Percentiles rank a stretch among this genome's conserved stretches.
Evolutionary conservation across 2,113 vertebrate genomes (phyloP).

Genomic region (Oncorhynchus clarkii): DNA sequence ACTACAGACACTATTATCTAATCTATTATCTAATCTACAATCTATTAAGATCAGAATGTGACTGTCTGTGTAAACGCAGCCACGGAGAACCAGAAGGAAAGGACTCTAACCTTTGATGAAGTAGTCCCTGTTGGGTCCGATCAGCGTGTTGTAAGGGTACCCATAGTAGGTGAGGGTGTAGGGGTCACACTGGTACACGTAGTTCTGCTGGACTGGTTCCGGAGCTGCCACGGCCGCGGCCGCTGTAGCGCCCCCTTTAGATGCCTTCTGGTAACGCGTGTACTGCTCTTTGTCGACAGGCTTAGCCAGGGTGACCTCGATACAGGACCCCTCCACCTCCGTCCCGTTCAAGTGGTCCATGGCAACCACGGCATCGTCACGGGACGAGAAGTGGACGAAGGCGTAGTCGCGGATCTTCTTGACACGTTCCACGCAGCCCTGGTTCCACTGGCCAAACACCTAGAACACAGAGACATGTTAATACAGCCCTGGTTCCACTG

Average conservation of each 20-base stretch:
- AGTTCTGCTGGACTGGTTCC: constrained; percentile 80
- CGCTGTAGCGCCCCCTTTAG: constrained; percentile 73
- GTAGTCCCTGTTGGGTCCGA: constrained; percentile 97
- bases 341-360: constrained; percentile 94
- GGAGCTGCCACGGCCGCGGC: constrained; percentile 49
- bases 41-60: no score
- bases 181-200: constrained; percentile 95
- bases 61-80: no score
- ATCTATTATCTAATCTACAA: no score
- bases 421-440: constrained; percentile 92
- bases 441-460: constrained; percentile 85
- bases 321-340: constrained; percentile 92
- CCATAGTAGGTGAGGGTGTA: constrained; percentile 94
- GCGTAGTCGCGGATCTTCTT: constrained; percentile 98
- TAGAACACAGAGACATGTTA: not conserved
- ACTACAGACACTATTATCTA: no score
- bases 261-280: constrained; percentile 95
- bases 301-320: constrained; percentile 97
- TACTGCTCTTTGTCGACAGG: constrained; percentile 98
- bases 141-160: constrained; percentile 93
- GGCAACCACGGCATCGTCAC: constrained; percentile 92
- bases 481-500: not conserved
- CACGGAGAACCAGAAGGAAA: not conserved
- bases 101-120: constrained; percentile 93
- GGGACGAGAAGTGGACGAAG: constrained; percentile 93